Conservation (phyloP, 2,113 vertebrate species). For the Macrotis lagotis region DNA sequence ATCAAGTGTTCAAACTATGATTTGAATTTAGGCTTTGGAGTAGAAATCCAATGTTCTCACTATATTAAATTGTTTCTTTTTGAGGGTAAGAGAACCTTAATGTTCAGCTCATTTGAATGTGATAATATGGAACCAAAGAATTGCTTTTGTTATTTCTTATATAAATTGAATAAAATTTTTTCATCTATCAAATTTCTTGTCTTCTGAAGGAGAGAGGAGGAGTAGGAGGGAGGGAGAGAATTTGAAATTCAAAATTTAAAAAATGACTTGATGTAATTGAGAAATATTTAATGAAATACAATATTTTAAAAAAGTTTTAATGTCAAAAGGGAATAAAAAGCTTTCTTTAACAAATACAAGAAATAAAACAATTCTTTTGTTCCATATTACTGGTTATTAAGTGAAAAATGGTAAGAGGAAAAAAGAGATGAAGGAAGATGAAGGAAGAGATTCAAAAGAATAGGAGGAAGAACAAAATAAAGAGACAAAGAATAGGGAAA, state of each 20-base stretch:
- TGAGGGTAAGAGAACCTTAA: neutral
- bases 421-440: neutral
- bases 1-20: neutral
- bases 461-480: neutral
- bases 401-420: neutral
- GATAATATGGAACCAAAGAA: neutral
- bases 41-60: neutral
- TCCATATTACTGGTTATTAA: neutral
- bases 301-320: neutral
- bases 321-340: neutral
- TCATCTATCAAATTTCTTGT: neutral
- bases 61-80: neutral
- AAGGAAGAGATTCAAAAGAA: neutral
- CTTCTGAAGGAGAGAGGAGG: neutral
- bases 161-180: neutral
- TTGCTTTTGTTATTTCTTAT: neutral
- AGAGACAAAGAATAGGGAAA: neutral
- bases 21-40: neutral
- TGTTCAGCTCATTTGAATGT: neutral
- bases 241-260: neutral
- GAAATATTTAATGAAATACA: neutral
- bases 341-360: too few relatives aligned
- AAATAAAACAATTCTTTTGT: too few relatives aligned
- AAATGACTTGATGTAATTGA: too few relatives aligned
- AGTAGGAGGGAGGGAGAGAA: neutral